Evolutionary conservation across 2,888 invertebrate species (phyloP), one percentile per base, ranked within the genome.

Genomic region (Campoplex capitator): DNA sequence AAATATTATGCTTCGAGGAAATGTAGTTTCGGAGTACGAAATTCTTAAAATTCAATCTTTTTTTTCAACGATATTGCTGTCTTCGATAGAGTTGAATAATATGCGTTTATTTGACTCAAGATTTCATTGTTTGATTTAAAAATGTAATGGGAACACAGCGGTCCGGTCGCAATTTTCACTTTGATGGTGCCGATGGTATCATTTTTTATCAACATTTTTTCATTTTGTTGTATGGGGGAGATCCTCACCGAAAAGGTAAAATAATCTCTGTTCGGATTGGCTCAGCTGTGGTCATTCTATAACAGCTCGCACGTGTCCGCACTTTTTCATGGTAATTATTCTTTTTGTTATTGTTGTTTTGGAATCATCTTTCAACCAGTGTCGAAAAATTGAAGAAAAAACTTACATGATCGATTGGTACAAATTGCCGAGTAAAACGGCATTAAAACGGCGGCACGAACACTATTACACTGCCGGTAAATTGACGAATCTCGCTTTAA

Each of bases 321-420:
- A 16, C 16, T 54, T 68, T 18, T 38, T 56, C 2, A n/a, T 0
- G 0, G 0, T 16, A 16, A 18, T 18, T 42, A 16, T 23, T 23
- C 4, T 28, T n/a, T 4, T 18, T n/a, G 4, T 51, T 51, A 16
- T 51, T n/a, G 16, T 51, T 3, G 18, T 51, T 51, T 51, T 6
- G 7, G 2, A 65, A 68, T 73, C 45, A 9, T n/a, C 23, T 38
- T 38, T 54, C 13, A 45, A 68, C 54, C 73, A 92, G 91, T 90
- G 91, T 23, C 77, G 88, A 23, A 90, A 73, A 75, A 80, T 93
- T 18, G 92, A 92, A 6, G 87, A 90, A 77, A 79, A 82, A 18
- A 85, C 89, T 8, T 93, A 91, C 56, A 89, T 86, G 84, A 88
- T 91, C 28, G 81, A 91, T 16, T 93, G 93, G 92, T 91, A 92